phyloP scores from a whole-genome alignment of 2,888 invertebrate species.

The Scrobipalpa atriplicella region DNA sequence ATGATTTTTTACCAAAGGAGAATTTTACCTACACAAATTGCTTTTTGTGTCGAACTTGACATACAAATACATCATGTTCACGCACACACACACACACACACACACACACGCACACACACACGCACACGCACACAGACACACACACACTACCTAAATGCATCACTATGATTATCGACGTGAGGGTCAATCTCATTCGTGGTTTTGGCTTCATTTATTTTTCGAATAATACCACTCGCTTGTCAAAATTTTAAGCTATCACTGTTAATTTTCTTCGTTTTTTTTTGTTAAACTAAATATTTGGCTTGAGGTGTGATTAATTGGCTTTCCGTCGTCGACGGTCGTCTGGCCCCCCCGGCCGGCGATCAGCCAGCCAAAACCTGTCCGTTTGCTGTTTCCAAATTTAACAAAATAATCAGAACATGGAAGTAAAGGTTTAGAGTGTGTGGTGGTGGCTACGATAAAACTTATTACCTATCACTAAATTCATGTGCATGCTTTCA shows the following conservation, averaged over 20 bases:
- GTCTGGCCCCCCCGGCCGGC: conserved; percentile 40
- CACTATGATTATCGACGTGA: conserved; percentile 46
- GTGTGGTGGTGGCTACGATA: conserved; percentile 79
- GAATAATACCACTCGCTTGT: conserved; percentile 79
- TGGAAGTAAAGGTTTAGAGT: conserved; percentile 81
- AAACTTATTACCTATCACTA: conserved; percentile 65
- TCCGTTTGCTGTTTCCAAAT: conserved; percentile 71
- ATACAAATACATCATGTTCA: neutral
- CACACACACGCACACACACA: neutral
- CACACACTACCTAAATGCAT: neutral
- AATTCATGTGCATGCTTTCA: conserved; percentile 79
- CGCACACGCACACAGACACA: neutral
- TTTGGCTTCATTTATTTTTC: conserved; percentile 79
- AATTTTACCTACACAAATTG: too few relatives aligned
- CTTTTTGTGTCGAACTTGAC: neutral
- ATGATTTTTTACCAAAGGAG: too few relatives aligned
- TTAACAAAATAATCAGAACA: conserved; percentile 70
- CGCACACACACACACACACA: neutral
- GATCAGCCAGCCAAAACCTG: conserved; percentile 52
- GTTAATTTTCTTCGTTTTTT: conserved; percentile 73
- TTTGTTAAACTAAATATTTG: conserved; percentile 75
- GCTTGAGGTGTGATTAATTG: conserved; percentile 82
- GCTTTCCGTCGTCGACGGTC: conserved; percentile 60
- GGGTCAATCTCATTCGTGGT: conserved; percentile 74
- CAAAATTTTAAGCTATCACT: conserved; percentile 76